A percentile compares a stretch with the other conserved stretches of the same genome.
Conservation (phyloP, 2,888 invertebrate genomes). For the Octonoba sinensis region DNA sequence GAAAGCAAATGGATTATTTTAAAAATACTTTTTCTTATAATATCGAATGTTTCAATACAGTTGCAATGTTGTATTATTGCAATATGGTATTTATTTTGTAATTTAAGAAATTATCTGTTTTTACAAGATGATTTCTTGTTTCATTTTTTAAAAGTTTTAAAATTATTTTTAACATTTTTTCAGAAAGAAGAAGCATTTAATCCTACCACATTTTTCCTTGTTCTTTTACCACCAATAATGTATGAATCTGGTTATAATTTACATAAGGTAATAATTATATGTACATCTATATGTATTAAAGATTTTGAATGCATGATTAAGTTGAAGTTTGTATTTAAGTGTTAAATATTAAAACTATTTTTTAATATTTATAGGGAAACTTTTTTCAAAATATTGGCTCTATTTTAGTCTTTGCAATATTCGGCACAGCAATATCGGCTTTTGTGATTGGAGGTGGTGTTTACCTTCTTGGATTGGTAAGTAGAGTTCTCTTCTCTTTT, state of each 20-base stretch:
- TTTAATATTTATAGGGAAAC: constrained; percentile 72
- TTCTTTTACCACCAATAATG: constrained; percentile 96
- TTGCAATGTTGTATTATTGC: too few relatives aligned
- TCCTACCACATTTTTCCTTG: constrained; percentile 97
- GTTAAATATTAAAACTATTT: not conserved
- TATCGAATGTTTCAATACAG: too few relatives aligned
- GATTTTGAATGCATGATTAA: not conserved
- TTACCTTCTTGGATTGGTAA: constrained; percentile 89
- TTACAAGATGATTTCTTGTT: too few relatives aligned
- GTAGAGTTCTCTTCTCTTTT: constrained; percentile 46
- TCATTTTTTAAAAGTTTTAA: too few relatives aligned
- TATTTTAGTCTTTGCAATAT: constrained; percentile 95
- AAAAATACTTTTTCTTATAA: too few relatives aligned
- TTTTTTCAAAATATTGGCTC: constrained; percentile 96
- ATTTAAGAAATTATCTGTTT: too few relatives aligned
- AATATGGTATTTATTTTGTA: too few relatives aligned
- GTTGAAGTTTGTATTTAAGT: not conserved
- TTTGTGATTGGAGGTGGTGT: constrained; percentile 96
- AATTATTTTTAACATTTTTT: constrained; percentile 62
- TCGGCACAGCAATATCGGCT: constrained; percentile 97
- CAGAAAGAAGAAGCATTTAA: constrained; percentile 97
- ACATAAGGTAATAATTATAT: constrained; percentile 83
- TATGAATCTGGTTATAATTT: constrained; percentile 99
- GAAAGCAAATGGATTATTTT: too few relatives aligned
- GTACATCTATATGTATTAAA: not conserved